Percentiles rank a stretch among this genome's conserved stretches.
Conservation (phyloP, 2,797 vertebrate species). For the Cryptoblepharus egeriae region DNA sequence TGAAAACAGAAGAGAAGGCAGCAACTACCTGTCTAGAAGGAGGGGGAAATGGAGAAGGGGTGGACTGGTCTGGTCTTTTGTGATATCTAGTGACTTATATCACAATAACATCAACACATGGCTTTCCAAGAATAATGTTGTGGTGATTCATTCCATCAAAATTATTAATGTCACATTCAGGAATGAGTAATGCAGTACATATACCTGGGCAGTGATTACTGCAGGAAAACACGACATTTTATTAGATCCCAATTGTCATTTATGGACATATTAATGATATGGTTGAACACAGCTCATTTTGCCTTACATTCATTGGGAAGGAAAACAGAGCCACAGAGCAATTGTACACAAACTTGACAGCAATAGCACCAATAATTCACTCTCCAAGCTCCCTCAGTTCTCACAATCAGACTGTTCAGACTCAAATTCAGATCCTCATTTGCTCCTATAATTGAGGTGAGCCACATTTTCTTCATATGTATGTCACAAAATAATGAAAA, state of each 20-base stretch:
- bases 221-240: slow-evolving; percentile 1
- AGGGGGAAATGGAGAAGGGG: background rate
- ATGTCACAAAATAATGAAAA: background rate
- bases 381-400: background rate
- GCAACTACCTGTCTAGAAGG: slow-evolving; percentile 19
- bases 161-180: slow-evolving; percentile 37
- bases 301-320: no score
- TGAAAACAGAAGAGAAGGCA: no score
- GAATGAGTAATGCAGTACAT: slow-evolving; percentile 45
- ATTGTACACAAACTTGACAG: slow-evolving; percentile 22
- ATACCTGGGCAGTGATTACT: slow-evolving; percentile 20
- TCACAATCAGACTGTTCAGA: background rate
- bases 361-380: slow-evolving; percentile 12
- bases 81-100: background rate
- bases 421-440: no score
- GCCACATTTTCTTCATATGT: background rate
- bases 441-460: background rate
- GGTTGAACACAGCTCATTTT: slow-evolving; percentile 34
- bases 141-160: slow-evolving; percentile 44
- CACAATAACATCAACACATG: slow-evolving; percentile 44
- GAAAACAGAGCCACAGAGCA: slow-evolving; percentile 38
- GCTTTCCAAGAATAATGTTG: background rate
- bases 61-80: background rate
- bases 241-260: slow-evolving; percentile 48
- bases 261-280: slow-evolving; percentile 34